These are phyloP conservation scores for Mythimna lalbum DNA, from an alignment of 2,888 invertebrate species.

Conservation along the genomic window DNA sequence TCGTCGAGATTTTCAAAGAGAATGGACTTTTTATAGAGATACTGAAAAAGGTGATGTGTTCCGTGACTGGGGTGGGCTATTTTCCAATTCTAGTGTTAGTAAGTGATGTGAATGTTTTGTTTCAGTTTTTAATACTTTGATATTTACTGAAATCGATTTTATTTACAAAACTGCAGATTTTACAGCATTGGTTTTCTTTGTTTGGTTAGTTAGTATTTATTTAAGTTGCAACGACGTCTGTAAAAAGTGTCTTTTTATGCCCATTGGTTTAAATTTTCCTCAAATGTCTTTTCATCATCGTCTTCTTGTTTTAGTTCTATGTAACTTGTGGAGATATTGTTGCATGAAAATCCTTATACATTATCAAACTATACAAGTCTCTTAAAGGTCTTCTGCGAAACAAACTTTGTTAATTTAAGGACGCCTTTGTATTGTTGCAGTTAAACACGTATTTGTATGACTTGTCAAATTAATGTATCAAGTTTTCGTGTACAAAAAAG, in stretches of 20 bases:
- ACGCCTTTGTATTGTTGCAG: too few relatives aligned
- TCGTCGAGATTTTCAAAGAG: slow-evolving; percentile 54
- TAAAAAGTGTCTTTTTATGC: neutral
- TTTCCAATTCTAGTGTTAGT: neutral
- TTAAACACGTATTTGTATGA: too few relatives aligned
- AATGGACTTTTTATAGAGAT: slow-evolving; percentile 55
- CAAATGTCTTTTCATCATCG: neutral
- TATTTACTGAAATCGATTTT: neutral
- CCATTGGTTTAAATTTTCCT: neutral
- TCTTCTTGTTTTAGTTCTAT: neutral
- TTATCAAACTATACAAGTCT: neutral
- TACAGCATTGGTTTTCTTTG: too few relatives aligned
- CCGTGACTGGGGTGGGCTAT: slow-evolving; percentile 20
- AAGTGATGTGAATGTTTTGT: slow-evolving; percentile 5
- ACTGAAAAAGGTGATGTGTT: slow-evolving; percentile 51
- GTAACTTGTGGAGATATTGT: neutral
- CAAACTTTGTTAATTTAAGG: neutral
- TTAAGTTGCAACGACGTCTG: neutral
- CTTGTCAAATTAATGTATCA: too few relatives aligned
- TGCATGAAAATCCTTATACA: neutral
- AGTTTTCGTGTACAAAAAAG: too few relatives aligned
- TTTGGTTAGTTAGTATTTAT: neutral
- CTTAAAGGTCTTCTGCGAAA: neutral
- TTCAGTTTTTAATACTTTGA: neutral
- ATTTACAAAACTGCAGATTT: neutral